Conservation (phyloP, 2,797 vertebrate species). For the Manis javanica region DNA sequence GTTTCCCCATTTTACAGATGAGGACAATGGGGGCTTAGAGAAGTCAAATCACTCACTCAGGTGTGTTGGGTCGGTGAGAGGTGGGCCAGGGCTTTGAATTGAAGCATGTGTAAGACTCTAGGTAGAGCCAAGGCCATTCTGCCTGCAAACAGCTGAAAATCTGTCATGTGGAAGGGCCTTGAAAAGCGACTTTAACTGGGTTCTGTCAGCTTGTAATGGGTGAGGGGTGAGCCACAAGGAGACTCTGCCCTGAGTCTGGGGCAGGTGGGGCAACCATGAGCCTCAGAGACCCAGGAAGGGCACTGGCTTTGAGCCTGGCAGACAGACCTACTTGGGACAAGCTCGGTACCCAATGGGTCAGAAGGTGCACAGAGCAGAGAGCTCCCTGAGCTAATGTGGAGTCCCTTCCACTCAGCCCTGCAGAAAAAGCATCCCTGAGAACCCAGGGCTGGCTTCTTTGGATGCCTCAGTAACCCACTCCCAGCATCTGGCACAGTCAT, state of each 20-base stretch:
- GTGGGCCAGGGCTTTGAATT: neutral
- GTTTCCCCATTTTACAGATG: neutral
- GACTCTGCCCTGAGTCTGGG: neutral
- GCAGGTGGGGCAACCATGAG: neutral
- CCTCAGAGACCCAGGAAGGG: neutral
- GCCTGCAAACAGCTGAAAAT: neutral
- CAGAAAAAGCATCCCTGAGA: neutral
- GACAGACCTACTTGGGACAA: neutral
- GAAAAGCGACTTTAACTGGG: neutral
- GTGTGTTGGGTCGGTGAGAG: neutral
- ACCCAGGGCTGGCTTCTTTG: neutral
- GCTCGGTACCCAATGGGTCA: neutral
- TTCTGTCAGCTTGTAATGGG: neutral
- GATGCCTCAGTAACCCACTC: neutral
- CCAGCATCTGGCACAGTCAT: fast-evolving
- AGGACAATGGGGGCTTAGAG: neutral
- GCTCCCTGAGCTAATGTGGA: neutral
- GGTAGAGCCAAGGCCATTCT: too few species aligned
- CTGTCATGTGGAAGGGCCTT: neutral
- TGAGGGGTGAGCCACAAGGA: neutral
- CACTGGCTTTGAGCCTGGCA: neutral
- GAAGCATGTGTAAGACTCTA: neutral
- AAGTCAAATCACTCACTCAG: neutral
- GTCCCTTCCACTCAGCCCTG: fast-evolving
- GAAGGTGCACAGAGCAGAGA: neutral